Evolutionary conservation across 2,797 vertebrate species (phyloP), one percentile per base, ranked within the genome.

Genomic region (Thalassophryne amazonica): DNA sequence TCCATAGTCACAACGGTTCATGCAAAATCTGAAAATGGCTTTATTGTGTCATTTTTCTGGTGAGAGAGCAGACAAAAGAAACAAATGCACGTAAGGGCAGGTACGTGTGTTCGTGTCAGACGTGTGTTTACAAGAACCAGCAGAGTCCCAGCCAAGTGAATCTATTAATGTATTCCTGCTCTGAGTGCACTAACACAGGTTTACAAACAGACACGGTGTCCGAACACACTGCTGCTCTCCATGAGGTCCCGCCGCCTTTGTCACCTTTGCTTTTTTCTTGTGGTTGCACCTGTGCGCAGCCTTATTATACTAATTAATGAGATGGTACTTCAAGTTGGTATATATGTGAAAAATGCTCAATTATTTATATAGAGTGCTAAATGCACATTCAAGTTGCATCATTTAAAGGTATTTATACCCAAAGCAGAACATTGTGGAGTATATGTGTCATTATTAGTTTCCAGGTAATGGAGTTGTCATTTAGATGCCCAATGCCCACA

Each of bases 161-260:
- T 60, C 77, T 69, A 88, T 88, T 90, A 82, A 90, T 83, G 82
- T 86, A 74, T 82, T 85, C 85, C 63, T 78, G 80, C 53, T 77
- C 69, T 29, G 70, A 82, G 74, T 63, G 73, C 63, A 74, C 59
- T 54, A 60, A 77, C 78, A 65, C 77, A 81, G 85, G 84, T 83
- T 86, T 85, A 81, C 76, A 80, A 82, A 79, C 71, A 81, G 55
- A 72, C 60, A 60, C 28, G 4, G 50, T 76, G 74, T 78, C 68
- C 67, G 73, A 56, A 69, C 80, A 79, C 68, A 73, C 29, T 50
- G 13, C 57, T 16, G 71, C 76, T 73, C 84, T 50, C 67, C 78
- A 75, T 80, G 77, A 69, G 53, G 68, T 69, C 78, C 58, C 64
- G 32, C 74, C 40, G 69, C 64, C 56, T 71, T 55, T 46, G 43